Base-by-base conservation (phyloP, 64 coral and sea anemone genomes). In the Montipora capricornis region DNA sequence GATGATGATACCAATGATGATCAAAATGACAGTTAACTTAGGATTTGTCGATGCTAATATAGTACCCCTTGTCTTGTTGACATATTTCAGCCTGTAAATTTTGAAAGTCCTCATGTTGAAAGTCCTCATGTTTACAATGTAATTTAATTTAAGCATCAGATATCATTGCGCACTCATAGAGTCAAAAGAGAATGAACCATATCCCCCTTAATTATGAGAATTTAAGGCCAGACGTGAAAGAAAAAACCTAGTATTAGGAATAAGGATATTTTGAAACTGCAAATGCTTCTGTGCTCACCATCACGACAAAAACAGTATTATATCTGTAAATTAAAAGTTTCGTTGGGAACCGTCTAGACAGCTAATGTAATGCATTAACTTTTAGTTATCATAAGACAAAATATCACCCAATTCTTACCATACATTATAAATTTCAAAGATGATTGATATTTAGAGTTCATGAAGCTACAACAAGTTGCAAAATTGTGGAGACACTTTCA, bases 131-230 rank as follows among this genome's bases (percentile, higher is more conserved):
- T 26, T 26, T 26, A 26, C 24, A 26, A 26, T 26, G 24, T 26
- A 26, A 26, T 26, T 26, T 26, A 62, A 8, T 49, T 20, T 24
- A 93, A 73, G 73, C 91, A 47, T 87, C 84, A 80, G 14, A 0
- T 66, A 59, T 93, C 68, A 93, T 87, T 12, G 62, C 78, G 15
- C 88, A 49, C 75, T 80, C 52, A 88, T 74, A 4, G 51, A 53
- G 51, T 6, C 51, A 53, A 53, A 53, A 53, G 8, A 53, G 51
- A 53, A 53, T 53, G 5, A 26, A 26, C 24, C 24, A 26, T 26
- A 26, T 26, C 24, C 24, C 24, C 24, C 0, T 26, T 26, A 26
- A 26, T 26, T 26, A 26, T 26, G 24, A 26, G 24, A 26, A 26
- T 26, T 26, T 26, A 26, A 26, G 24, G 24, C 24, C 24, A 26